Evolutionary conservation across 2,888 invertebrate genomes (phyloP), one percentile per base, ranked within the genome.

Genomic region (Charanyca ferruginea): DNA sequence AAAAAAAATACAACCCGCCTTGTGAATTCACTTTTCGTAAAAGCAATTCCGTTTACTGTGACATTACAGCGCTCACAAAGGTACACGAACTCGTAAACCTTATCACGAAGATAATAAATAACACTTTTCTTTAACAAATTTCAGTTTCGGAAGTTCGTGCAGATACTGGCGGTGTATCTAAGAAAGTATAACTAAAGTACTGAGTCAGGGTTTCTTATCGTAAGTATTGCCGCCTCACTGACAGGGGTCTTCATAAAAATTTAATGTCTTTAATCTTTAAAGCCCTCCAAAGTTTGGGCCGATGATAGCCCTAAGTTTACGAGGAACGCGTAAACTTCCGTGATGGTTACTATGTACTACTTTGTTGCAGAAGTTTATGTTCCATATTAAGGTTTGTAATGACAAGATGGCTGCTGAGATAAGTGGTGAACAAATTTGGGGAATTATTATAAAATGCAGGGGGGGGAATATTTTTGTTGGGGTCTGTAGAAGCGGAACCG

Each of bases 201-300:
- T 83, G 84, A 88, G 82, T 89, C 87, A 86, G 85, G 73, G 71
- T 77, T 83, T 73, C 87, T 90, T 91, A 90, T 91, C 91, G 82
- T 78, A 71, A 84, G 79, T 78, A 84, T 84, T 86, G 85, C 87
- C 88, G 88, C 85, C 85, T 87, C 89, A 90, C 83, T 90, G 89
- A 89, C 88, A 89, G 91, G 89, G 90, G 91, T 90, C 86, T 90
- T 89, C 91, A 91, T 91, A 92, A 93, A 93, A 93, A 89, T 92
- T 90, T 93, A 93, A 93, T 89, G 87, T 85, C 86, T 89, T 90
- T 93, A 93, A 93, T 93, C 91, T 93, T 93, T 91, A 90, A 91
- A 90, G 87, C 90, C 86, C 86, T 89, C 79, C 86, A 84, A 92
- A 91, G 83, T 92, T 91, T 86, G 88, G 90, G 89, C 85, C 83